These are phyloP conservation scores for Endotricha flammealis DNA, from an alignment of 2,888 invertebrate genomes.

Conservation along the genomic window DNA sequence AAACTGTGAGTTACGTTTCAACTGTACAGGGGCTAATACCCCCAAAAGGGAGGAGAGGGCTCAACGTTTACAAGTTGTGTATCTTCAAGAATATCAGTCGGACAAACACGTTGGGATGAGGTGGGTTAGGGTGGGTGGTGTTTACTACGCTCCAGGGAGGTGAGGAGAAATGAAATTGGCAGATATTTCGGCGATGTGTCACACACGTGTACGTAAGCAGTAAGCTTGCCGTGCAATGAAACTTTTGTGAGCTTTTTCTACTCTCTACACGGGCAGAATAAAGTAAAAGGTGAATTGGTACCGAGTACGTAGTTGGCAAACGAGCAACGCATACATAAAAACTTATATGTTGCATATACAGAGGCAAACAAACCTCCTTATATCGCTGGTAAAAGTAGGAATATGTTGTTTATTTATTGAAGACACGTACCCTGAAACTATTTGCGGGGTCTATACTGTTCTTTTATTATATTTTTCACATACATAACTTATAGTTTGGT, in stretches of 20 bases:
- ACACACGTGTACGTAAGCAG: constrained; percentile 58
- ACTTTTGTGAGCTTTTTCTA: constrained; percentile 66
- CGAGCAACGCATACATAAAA: constrained; percentile 42
- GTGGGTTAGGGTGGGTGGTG: constrained; percentile 49
- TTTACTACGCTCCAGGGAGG: constrained; percentile 73
- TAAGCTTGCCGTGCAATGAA: constrained; percentile 57
- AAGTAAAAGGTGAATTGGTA: constrained; percentile 52
- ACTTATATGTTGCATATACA: constrained; percentile 11
- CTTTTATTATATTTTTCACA: constrained; percentile 8
- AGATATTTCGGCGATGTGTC: constrained; percentile 71
- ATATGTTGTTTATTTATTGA: constrained; percentile 13
- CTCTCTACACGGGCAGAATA: constrained; percentile 60
- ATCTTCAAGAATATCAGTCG: constrained; percentile 67
- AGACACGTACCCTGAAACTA: constrained; percentile 7
- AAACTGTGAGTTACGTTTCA: constrained; percentile 26
- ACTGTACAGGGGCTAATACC: constrained; percentile 20
- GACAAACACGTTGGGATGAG: constrained; percentile 50
- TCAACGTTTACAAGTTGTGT: constrained; percentile 45
- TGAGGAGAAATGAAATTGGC: constrained; percentile 72
- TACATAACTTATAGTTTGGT: background rate
- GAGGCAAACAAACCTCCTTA: constrained; percentile 9
- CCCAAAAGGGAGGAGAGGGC: constrained; percentile 28
- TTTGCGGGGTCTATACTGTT: constrained; percentile 1
- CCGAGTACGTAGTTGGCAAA: constrained; percentile 42
- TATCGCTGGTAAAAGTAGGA: constrained; percentile 4